Percentiles rank a stretch among this genome's conserved stretches.
These are phyloP conservation scores for Microtus oregoni DNA, from an alignment of 2,113 vertebrate genomes.

Conservation along the genomic window DNA sequence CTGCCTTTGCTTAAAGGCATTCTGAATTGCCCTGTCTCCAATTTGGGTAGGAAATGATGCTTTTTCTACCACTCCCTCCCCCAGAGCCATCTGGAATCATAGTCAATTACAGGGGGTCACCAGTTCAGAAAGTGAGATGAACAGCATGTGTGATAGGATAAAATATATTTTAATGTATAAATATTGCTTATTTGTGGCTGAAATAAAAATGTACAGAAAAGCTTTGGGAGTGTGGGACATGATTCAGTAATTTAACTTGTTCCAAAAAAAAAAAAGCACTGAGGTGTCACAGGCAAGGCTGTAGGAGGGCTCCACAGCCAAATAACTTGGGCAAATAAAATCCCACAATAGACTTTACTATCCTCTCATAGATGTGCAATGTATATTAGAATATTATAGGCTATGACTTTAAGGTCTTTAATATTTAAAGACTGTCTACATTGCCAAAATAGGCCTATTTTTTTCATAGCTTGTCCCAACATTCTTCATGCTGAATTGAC, in stretches of 20 bases:
- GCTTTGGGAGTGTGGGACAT: conserved; percentile 5
- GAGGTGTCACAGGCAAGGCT: not conserved
- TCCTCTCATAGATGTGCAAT: conserved; percentile 26
- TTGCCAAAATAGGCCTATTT: not conserved
- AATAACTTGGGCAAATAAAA: conserved; percentile 12
- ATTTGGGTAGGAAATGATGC: not conserved
- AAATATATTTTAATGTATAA: conserved; percentile 51
- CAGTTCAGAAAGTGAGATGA: not conserved
- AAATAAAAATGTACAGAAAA: conserved; percentile 29
- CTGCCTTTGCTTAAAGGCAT: conserved; percentile 29
- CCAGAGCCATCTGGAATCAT: conserved; percentile 4
- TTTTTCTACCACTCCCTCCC: not conserved
- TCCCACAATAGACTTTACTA: not conserved
- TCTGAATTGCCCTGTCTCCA: conserved; percentile 14
- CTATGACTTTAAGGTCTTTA: not conserved
- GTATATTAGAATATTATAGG: conserved; percentile 31
- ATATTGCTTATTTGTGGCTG: not conserved
- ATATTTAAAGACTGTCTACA: conserved; percentile 12
- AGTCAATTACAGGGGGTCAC: not conserved
- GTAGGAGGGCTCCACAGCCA: not conserved
- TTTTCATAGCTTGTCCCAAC: not conserved
- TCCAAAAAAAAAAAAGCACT: not conserved
- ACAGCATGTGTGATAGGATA: not conserved
- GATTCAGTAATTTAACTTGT: conserved; percentile 35
- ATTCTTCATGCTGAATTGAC: conserved; percentile 5